phyloP scores from a whole-genome alignment of 2,113 vertebrate species.

The Ursus arctos region DNA sequence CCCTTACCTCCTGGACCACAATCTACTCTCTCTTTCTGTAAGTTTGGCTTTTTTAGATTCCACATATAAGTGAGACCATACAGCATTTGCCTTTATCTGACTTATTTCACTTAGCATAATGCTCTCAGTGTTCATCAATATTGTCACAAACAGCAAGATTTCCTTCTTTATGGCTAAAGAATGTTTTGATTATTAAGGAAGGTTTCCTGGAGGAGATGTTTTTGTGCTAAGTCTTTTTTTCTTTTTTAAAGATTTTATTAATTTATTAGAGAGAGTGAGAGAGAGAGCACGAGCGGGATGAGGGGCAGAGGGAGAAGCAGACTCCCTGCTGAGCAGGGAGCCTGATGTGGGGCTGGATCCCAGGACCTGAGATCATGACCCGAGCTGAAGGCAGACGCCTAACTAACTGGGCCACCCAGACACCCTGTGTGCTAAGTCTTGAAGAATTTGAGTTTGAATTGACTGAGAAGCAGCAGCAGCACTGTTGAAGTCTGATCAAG shows the following conservation, averaged over 20 bases:
- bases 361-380: no score
- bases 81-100: background rate
- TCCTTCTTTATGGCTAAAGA: constrained; percentile 18
- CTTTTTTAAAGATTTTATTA: no score
- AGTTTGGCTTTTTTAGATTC: constrained; percentile 28
- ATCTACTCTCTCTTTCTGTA: background rate
- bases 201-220: background rate
- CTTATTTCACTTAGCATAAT: constrained; percentile 22
- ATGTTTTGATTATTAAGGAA: constrained; percentile 34
- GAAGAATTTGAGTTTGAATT: constrained; percentile 48
- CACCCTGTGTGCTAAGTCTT: background rate
- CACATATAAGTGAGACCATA: background rate
- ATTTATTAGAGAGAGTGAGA: no score
- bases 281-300: no score
- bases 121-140: background rate
- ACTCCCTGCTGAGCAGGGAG: no score
- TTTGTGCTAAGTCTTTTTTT: background rate
- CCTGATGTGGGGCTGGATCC: no score
- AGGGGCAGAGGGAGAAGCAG: no score
- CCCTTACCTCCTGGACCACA: background rate
- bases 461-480: background rate
- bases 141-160: background rate
- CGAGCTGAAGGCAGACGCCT: no score
- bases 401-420: no score
- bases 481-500: background rate